phyloP scores from a whole-genome alignment of 2,888 invertebrate genomes.

The Subacronicta megacephala region DNA sequence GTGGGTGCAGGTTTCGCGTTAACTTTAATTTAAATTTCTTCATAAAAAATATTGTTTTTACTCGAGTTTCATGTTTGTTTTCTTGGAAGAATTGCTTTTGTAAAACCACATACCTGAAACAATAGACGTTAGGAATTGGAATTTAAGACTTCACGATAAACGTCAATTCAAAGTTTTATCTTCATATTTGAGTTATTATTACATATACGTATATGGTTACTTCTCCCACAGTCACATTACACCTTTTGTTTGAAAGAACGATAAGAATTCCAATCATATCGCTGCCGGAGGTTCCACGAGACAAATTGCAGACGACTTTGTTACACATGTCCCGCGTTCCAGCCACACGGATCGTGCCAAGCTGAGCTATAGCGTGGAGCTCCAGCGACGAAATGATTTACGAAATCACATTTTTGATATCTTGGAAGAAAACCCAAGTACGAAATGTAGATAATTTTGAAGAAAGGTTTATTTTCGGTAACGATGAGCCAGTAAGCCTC shows the following conservation, averaged over 20 bases:
- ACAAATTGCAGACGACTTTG: conserved; percentile 77
- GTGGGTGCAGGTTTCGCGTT: conserved; percentile 11
- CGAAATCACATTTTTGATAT: conserved; percentile 3
- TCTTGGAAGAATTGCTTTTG: not conserved
- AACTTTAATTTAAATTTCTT: conserved; percentile 16
- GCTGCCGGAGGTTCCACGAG: conserved; percentile 63
- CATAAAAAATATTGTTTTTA: not conserved
- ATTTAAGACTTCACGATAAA: not conserved
- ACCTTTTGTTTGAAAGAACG: conserved; percentile 63
- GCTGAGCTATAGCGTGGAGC: conserved; percentile 9
- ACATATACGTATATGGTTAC: conserved; percentile 7
- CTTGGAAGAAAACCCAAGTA: not conserved
- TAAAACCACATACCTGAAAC: not conserved
- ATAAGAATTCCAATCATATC: conserved; percentile 76
- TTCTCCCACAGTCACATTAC: conserved; percentile 61
- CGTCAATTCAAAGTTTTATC: not conserved
- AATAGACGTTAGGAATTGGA: not conserved
- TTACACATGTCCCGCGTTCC: conserved; percentile 58
- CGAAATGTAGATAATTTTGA: not conserved
- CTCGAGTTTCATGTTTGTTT: not conserved
- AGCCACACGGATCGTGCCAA: conserved; percentile 31
- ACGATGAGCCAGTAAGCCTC: not conserved
- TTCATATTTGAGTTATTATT: not conserved
- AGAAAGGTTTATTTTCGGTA: not conserved
- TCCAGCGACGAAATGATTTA: conserved; percentile 4